Base-by-base conservation (phyloP, 2,888 invertebrate species). In the Drosophila rellima region DNA sequence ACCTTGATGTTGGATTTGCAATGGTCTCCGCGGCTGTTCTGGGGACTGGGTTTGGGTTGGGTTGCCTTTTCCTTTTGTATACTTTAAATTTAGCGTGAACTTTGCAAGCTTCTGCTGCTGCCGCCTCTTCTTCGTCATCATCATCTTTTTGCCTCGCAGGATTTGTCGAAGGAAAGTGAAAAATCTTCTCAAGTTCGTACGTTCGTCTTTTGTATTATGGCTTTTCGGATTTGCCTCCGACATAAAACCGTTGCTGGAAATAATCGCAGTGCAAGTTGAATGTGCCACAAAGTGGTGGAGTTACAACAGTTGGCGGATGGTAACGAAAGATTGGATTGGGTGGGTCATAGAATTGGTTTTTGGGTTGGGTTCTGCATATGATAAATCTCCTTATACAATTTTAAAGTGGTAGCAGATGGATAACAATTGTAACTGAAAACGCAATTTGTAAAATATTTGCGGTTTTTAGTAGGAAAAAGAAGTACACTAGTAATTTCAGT, bases 151-250 rank as follows among this genome's bases (percentile, higher is more conserved):
- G 42, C 20, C 61, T 63, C 48, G 20, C 63, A 70, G 70, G 78
- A 72, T 67, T 80, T 74, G 67, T 52, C 45, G 64, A 74, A 65
- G 77, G 61, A 87, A 84, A 83, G 82, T 82, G 85, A 83, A 84
- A 87, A 79, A 77, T 77, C 66, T 77, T 45, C 42, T 39, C 45
- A 55, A 63, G 47, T 70, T 74, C 39, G 31, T 56, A 20, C 39
- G 52, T 48, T 55, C 60, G 51, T 74, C 70, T 59, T 62, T 77
- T 69, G 63, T 68, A 55, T 71, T 64, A 65, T 64, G 51, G 61
- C 57, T 54, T 50, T 47, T 48, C 44, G 73, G 57, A 61, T 65
- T 70, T 50, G 52, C 45, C 48, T 44, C 42, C 37, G 61, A 50
- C 31, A 50, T 8, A 39, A 37, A 57, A 23, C 17, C 37, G 33